These are phyloP conservation scores for Dasysyrphus albostriatus DNA, from an alignment of 2,888 invertebrate genomes.

Conservation along the genomic window DNA sequence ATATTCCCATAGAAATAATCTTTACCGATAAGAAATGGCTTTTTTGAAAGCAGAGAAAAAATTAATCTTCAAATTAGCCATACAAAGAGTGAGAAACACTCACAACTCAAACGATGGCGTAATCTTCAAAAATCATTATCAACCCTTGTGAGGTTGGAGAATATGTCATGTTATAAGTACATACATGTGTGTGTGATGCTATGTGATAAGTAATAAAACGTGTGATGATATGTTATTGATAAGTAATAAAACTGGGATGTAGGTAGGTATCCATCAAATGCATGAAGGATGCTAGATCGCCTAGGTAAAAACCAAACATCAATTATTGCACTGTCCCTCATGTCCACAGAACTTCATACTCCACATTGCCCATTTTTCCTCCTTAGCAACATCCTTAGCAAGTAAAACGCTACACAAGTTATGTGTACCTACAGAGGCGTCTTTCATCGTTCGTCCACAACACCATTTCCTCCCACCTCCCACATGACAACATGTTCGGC, in stretches of 20 bases:
- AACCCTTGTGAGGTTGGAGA: neutral
- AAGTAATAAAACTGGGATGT: neutral
- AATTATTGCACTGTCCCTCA: neutral
- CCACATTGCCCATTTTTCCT: conserved; percentile 31
- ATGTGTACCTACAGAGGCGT: conserved; percentile 12
- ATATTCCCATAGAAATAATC: neutral
- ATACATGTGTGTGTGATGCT: neutral
- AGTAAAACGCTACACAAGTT: conserved; percentile 21
- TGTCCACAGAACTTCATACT: neutral
- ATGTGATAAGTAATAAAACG: neutral
- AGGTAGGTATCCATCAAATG: conserved; percentile 1
- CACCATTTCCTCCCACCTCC: conserved; percentile 11
- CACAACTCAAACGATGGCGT: conserved; percentile 2
- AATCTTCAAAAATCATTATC: conserved; percentile 17
- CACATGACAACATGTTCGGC: conserved; percentile 21
- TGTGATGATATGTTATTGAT: neutral
- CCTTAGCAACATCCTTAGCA: conserved; percentile 69
- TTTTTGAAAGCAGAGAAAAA: neutral
- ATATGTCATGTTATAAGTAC: neutral
- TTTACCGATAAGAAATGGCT: conserved; percentile 1
- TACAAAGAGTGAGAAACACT: neutral
- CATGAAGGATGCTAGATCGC: neutral
- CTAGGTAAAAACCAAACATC: conserved; percentile 17
- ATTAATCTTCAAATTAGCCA: conserved; percentile 8
- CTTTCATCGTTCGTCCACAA: conserved; percentile 26